Percentiles rank a stretch among this genome's conserved stretches.
Conservation (phyloP, 2,888 invertebrate genomes). For the Sinentomon sp. region DNA sequence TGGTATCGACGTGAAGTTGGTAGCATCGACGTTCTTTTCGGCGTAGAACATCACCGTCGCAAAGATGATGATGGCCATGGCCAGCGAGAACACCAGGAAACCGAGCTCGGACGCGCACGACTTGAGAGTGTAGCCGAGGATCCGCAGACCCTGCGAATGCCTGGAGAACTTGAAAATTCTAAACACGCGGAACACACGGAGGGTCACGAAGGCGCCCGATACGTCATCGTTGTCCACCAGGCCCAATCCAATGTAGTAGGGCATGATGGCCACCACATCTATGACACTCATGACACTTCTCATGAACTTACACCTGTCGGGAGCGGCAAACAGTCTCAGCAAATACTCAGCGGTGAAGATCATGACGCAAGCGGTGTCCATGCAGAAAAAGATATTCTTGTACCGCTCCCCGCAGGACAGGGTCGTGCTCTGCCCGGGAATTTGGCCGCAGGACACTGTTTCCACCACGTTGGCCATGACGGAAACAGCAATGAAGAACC, state of each 20-base stretch:
- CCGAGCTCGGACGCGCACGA: conserved; percentile 96
- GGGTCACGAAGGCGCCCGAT: conserved; percentile 93
- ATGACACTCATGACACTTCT: conserved; percentile 98
- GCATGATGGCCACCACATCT: conserved; percentile 95
- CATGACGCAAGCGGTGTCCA: conserved; percentile 99
- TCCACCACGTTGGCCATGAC: conserved; percentile 98
- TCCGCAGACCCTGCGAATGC: conserved; percentile 92
- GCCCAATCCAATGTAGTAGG: conserved; percentile 93
- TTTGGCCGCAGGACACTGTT: conserved; percentile 74
- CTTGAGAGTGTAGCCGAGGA: conserved; percentile 95
- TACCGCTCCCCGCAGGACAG: conserved; percentile 90
- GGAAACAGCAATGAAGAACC: conserved; percentile 97
- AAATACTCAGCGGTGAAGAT: conserved; percentile 97
- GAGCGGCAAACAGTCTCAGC: conserved; percentile 85
- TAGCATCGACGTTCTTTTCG: conserved; percentile 90
- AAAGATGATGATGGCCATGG: conserved; percentile 99
- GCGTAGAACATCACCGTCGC: conserved; percentile 99
- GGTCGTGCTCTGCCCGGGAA: conserved; percentile 60
- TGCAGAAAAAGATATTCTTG: conserved; percentile 92
- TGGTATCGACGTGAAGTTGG: conserved; percentile 96
- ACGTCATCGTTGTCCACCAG: conserved; percentile 96
- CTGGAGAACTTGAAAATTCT: conserved; percentile 99
- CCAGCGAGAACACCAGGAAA: conserved; percentile 93
- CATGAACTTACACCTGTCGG: conserved; percentile 88
- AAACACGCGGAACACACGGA: conserved; percentile 96